Evolutionary conservation across 2,888 invertebrate genomes (phyloP).

Genomic region (Psococerastis gibbosa): DNA sequence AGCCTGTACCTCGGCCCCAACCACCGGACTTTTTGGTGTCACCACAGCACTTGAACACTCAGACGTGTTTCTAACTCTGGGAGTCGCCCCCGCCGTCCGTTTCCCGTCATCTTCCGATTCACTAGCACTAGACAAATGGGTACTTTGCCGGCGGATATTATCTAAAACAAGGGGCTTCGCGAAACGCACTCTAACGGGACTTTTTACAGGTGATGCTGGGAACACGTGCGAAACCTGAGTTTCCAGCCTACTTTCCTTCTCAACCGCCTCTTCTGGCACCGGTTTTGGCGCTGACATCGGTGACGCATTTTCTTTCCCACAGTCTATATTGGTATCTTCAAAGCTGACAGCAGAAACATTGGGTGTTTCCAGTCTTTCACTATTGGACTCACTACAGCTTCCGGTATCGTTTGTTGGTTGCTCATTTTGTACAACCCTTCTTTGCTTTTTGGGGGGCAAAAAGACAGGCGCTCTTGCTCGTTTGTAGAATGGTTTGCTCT

Average conservation of each 20-base stretch:
- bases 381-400: no score
- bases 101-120: conserved; percentile 44
- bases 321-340: no score
- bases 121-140: conserved; percentile 31
- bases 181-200: conserved; percentile 4
- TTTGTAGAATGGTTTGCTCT: no score
- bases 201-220: not conserved
- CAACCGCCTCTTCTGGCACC: not conserved
- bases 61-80: conserved; percentile 20
- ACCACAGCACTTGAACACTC: conserved; percentile 14
- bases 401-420: no score
- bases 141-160: not conserved
- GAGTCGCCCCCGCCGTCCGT: not conserved
- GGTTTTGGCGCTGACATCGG: not conserved
- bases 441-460: no score
- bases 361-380: no score
- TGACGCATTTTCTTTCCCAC: not conserved
- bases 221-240: no score
- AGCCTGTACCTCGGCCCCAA: not conserved
- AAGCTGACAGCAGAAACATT: no score
- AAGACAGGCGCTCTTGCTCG: no score
- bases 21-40: not conserved
- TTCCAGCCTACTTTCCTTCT: no score
- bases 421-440: no score
- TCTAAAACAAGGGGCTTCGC: conserved; percentile 7